Evolutionary conservation across 1,140 invertebrate species (phyloP), one percentile per base, ranked within the genome.

Genomic region (Pseudachorutes palmiensis): DNA sequence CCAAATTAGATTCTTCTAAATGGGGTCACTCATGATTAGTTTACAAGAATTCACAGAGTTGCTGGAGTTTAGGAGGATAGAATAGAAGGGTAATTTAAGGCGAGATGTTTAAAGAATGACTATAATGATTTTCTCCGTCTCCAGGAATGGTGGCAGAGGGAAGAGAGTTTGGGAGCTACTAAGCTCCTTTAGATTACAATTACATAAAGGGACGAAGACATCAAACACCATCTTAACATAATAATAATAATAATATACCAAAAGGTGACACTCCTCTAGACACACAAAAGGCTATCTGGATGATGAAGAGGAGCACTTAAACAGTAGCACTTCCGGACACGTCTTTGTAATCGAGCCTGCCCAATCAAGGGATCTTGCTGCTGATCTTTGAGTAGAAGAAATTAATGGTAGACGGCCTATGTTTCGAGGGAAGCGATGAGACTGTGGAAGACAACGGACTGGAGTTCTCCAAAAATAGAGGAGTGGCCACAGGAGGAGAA

Each of bases 371-470:
- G 19, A 41, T 41, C 5, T 41, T 9, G 36, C 5, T 41, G 36
- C 5, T 19, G 5, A 19, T 41, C 19, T 19, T 41, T 5, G 36
- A 41, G 5, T 16, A 19, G 51, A 5, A 5, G 51, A 24, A 55
- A 14, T 55, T 5, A 55, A 24, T 14, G 24, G 24, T 12, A 55
- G 51, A 55, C 12, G 24, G 5, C 12, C 51, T 83, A 87, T 77
- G 85, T 86, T 75, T 87, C 86, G 70, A 87, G 76, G 2, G 85
- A 86, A 2, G 86, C 83, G 31, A 87, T 85, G 60, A 87, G 79
- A 76, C 83, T 86, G 75, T 86, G 86, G 76, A 86, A 87, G 61
- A 83, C 82, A 63, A 81, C 82, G 51, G 84, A 85, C 75, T 86
- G 85, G 64, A 87, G 82, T 70, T 86, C 86, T 74, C 85, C 83